Conservation (phyloP, 2,888 invertebrate species). For the Acleris cristana region DNA sequence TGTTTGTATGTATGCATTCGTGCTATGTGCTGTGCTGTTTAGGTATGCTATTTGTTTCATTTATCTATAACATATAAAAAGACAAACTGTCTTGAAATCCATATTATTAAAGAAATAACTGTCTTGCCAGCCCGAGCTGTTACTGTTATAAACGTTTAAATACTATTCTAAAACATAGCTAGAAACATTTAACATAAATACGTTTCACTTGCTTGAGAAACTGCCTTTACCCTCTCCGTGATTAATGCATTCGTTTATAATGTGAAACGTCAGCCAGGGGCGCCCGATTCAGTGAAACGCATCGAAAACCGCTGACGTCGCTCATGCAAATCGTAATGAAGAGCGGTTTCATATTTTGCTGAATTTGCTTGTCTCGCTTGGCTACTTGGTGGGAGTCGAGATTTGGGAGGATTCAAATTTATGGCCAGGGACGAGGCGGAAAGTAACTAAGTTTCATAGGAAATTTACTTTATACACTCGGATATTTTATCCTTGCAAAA, state of each 20-base stretch:
- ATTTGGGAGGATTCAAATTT: constrained; percentile 5
- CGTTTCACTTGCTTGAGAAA: constrained; percentile 51
- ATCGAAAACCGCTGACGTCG: constrained; percentile 53
- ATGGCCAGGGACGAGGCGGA: neutral
- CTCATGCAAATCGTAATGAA: constrained; percentile 43
- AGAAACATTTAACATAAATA: constrained; percentile 25
- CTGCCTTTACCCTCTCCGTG: constrained; percentile 54
- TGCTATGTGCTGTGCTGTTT: no score
- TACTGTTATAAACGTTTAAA: no score
- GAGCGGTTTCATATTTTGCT: constrained; percentile 24
- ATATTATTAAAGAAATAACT: no score
- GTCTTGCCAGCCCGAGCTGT: no score
- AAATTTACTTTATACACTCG: no score
- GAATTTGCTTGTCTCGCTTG: constrained; percentile 23
- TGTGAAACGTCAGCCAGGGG: constrained; percentile 57
- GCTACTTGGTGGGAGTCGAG: neutral
- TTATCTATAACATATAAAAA: no score
- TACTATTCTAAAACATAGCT: neutral
- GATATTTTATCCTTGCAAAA: no score
- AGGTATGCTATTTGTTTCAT: no score
- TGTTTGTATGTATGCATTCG: no score
- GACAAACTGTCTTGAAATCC: no score
- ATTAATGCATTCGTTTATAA: constrained; percentile 66
- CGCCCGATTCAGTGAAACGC: constrained; percentile 58
- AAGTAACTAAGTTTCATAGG: no score